These are phyloP conservation scores for Progne subis DNA, from an alignment of 2,113 vertebrate species.

Conservation along the genomic window DNA sequence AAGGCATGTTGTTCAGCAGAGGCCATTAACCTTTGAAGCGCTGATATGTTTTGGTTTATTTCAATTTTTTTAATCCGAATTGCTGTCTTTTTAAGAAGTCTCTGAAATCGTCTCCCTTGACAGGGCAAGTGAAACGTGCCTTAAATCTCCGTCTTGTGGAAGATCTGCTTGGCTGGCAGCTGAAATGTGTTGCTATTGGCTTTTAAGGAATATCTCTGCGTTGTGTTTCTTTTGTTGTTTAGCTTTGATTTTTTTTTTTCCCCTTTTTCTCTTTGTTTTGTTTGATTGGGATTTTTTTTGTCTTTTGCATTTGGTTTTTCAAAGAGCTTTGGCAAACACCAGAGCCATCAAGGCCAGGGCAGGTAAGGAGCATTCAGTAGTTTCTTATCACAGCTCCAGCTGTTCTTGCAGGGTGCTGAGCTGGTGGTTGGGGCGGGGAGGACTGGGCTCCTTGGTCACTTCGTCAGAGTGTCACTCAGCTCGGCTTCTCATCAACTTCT, in stretches of 20 bases:
- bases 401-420: neutral
- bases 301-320: neutral
- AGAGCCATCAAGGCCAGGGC: slow-evolving; percentile 14
- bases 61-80: neutral
- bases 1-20: slow-evolving; percentile 69
- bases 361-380: slow-evolving; percentile 52
- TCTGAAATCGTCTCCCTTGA: slow-evolving; percentile 25
- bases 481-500: neutral
- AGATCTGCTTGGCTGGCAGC: neutral
- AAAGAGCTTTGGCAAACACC: slow-evolving; percentile 34
- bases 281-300: neutral
- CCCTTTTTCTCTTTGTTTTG: neutral
- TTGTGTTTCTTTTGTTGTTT: neutral
- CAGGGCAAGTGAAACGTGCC: neutral
- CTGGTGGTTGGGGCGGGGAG: neutral
- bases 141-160: slow-evolving; percentile 27
- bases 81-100: slow-evolving; percentile 50
- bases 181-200: neutral
- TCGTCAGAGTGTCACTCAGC: neutral
- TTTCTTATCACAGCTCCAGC: neutral
- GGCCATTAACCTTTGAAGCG: slow-evolving; percentile 72
- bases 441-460: neutral
- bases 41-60: slow-evolving; percentile 52
- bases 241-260: neutral
- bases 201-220: slow-evolving; percentile 6